These are phyloP conservation scores for Hyles euphorbiae DNA, from an alignment of 1,140 invertebrate species.

Conservation along the genomic window DNA sequence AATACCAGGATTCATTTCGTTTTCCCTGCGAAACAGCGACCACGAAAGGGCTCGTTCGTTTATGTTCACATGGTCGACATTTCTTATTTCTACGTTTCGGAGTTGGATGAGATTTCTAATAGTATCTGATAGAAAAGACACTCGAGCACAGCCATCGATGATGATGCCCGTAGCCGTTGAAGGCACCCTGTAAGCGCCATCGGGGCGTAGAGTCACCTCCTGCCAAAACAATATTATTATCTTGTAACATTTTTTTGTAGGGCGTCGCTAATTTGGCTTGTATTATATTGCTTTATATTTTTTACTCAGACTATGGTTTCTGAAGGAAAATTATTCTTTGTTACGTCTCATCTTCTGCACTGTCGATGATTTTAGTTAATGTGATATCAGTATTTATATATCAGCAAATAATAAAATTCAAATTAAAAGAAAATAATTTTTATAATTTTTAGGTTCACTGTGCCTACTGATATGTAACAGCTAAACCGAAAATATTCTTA, in stretches of 20 bases:
- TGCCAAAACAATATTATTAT: slow-evolving; percentile 40
- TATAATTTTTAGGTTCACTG: no score
- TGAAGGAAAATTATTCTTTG: no score
- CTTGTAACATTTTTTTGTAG: not conserved
- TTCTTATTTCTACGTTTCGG: slow-evolving; percentile 48
- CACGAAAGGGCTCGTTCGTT: slow-evolving; percentile 55
- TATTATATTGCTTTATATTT: no score
- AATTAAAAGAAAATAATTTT: no score
- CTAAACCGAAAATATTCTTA: no score
- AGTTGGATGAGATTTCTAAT: slow-evolving; percentile 53
- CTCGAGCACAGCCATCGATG: slow-evolving; percentile 74
- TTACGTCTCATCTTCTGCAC: no score
- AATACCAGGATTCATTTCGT: slow-evolving; percentile 55
- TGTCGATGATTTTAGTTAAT: no score
- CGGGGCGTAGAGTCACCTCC: slow-evolving; percentile 77
- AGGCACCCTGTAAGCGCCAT: slow-evolving; percentile 75
- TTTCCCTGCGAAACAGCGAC: slow-evolving; percentile 46
- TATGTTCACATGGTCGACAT: slow-evolving; percentile 47
- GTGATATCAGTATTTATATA: no score
- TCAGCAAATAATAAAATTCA: no score
- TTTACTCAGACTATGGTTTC: no score
- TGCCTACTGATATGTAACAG: no score
- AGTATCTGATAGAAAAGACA: slow-evolving; percentile 71
- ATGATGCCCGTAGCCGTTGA: slow-evolving; percentile 72
- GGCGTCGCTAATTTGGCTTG: not conserved